phyloP scores from a whole-genome alignment of 2,797 vertebrate species.

The Premnoplex brunnescens region DNA sequence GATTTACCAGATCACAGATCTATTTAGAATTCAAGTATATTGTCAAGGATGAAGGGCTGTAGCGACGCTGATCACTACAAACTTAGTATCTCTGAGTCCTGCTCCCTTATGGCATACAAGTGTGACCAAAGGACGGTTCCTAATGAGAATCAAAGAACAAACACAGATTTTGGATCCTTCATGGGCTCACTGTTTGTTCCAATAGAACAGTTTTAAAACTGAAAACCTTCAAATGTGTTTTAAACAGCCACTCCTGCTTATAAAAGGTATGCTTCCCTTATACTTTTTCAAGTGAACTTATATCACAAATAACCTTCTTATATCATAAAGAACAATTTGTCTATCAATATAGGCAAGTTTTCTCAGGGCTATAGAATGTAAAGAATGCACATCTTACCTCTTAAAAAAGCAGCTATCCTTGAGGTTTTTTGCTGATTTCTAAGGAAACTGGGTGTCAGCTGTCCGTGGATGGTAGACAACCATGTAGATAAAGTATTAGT shows the following conservation, averaged over 20 bases:
- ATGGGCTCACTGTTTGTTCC: neutral
- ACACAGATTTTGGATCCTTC: neutral
- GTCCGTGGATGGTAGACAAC: neutral
- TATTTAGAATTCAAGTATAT: neutral
- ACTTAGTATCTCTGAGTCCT: neutral
- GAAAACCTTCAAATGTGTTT: neutral
- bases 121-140: neutral
- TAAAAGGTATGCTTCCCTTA: neutral
- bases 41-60: neutral
- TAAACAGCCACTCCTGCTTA: neutral
- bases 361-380: neutral
- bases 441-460: neutral
- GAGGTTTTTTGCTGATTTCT: neutral
- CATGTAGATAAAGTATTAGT: rapidly evolving
- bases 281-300: neutral
- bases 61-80: neutral
- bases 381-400: neutral
- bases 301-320: neutral
- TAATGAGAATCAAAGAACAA: neutral
- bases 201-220: neutral
- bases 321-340: neutral
- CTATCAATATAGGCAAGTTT: neutral
- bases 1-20: neutral
- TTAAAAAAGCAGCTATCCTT: neutral
- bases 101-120: neutral